Conservation (phyloP, 30 jellyfish, hydroid and myxozoan species). For the Nemopilema nomurai region DNA sequence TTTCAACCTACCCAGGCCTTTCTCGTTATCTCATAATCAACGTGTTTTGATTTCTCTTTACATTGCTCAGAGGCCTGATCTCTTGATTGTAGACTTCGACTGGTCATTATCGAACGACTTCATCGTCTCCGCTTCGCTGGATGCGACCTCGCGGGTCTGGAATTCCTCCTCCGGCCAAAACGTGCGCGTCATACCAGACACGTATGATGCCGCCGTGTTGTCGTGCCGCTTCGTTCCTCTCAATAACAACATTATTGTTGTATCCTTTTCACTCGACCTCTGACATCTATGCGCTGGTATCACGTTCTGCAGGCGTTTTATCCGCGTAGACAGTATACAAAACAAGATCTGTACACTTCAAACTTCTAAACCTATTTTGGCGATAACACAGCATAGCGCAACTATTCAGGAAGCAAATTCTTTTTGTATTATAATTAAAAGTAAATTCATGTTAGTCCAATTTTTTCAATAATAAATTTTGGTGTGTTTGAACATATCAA, state of each 20-base stretch:
- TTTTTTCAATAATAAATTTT: too few relatives aligned
- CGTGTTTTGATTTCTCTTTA: background rate
- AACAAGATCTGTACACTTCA: too few relatives aligned
- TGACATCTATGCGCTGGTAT: background rate
- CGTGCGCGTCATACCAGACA: constrained; percentile 82
- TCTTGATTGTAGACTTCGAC: constrained; percentile 73
- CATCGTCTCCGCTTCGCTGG: constrained; percentile 84
- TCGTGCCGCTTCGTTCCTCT: constrained; percentile 91
- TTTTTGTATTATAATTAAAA: too few relatives aligned
- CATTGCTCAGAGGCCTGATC: background rate
- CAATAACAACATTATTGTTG: constrained; percentile 86
- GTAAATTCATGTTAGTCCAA: too few relatives aligned
- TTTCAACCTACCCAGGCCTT: background rate
- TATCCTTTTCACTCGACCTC: constrained; percentile 65
- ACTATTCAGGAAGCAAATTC: too few relatives aligned
- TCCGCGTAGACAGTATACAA: background rate
- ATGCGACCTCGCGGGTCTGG: constrained; percentile 97
- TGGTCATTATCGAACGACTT: constrained; percentile 96
- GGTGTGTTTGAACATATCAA: too few relatives aligned
- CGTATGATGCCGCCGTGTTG: constrained; percentile 71
- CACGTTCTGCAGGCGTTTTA: too few relatives aligned
- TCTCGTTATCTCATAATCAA: background rate
- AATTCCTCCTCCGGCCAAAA: constrained; percentile 77
- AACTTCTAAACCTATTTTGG: too few relatives aligned
- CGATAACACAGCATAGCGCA: too few relatives aligned